Conservation (phyloP, 1,140 invertebrate genomes). For the Aphaenogaster ashmeadi region DNA sequence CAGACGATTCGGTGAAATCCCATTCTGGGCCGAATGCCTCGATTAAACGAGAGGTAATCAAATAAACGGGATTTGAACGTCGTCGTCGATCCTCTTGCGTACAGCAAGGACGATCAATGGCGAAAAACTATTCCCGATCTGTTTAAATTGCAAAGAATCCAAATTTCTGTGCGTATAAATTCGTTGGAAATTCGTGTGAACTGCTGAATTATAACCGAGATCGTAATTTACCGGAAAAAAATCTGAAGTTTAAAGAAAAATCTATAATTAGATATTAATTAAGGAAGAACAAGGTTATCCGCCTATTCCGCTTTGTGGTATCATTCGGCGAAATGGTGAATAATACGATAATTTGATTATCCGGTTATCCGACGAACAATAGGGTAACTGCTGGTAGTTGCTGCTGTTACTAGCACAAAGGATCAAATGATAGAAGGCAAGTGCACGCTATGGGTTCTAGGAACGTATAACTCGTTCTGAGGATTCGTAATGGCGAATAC, state of each 20-base stretch:
- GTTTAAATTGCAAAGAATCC: slow-evolving; percentile 51
- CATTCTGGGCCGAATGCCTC: slow-evolving; percentile 67
- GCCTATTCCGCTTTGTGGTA: slow-evolving; percentile 51
- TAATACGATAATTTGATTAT: slow-evolving; percentile 81
- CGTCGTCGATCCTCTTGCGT: slow-evolving; percentile 56
- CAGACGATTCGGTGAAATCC: slow-evolving; percentile 63
- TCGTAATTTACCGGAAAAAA: neutral
- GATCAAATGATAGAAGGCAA: slow-evolving; percentile 70
- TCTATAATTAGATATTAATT: slow-evolving; percentile 80
- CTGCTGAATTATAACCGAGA: neutral
- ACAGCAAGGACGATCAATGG: slow-evolving; percentile 47
- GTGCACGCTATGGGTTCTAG: slow-evolving; percentile 70
- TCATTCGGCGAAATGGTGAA: slow-evolving; percentile 64
- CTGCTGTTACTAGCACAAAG: slow-evolving; percentile 75
- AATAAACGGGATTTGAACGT: slow-evolving; percentile 79
- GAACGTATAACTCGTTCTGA: slow-evolving; percentile 77
- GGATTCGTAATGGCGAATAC: slow-evolving; percentile 76
- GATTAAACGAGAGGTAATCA: slow-evolving; percentile 78
- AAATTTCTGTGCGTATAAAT: slow-evolving; percentile 43
- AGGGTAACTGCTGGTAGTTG: slow-evolving; percentile 79
- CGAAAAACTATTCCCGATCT: slow-evolving; percentile 62
- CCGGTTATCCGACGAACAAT: slow-evolving; percentile 77
- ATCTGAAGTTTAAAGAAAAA: slow-evolving; percentile 58
- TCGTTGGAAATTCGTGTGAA: slow-evolving; percentile 28
- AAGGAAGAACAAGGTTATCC: slow-evolving; percentile 73